phyloP scores from a whole-genome alignment of 2,888 invertebrate species.

The Cordilura impudica region DNA sequence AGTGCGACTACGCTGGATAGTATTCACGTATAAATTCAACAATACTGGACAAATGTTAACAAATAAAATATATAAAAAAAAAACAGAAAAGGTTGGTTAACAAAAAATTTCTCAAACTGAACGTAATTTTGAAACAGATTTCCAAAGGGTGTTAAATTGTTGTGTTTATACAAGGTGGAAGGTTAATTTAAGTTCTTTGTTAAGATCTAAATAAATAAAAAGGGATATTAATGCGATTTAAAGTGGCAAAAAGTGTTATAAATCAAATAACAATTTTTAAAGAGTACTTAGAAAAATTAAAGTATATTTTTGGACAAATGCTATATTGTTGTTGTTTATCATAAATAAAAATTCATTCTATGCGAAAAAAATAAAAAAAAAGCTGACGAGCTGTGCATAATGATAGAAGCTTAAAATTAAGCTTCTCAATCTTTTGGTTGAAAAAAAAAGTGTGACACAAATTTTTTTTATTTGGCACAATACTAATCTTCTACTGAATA shows the following conservation, averaged over 20 bases:
- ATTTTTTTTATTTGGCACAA: too few relatives aligned
- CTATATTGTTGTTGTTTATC: not conserved
- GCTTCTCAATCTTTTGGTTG: too few relatives aligned
- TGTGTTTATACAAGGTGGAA: constrained; percentile 5
- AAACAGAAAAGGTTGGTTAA: not conserved
- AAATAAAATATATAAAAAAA: not conserved
- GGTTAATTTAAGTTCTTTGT: not conserved
- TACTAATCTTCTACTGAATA: too few relatives aligned
- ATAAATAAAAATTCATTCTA: too few relatives aligned
- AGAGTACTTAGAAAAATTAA: not conserved
- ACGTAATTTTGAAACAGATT: not conserved
- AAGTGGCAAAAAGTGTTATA: not conserved
- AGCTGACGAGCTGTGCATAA: too few relatives aligned
- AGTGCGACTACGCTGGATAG: too few relatives aligned
- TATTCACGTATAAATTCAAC: not conserved
- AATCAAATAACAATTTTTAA: not conserved
- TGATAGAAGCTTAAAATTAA: too few relatives aligned
- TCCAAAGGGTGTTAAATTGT: not conserved
- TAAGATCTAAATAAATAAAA: constrained; percentile 9
- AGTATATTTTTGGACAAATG: not conserved
- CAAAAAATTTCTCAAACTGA: not conserved
- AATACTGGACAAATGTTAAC: not conserved
- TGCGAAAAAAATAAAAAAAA: too few relatives aligned
- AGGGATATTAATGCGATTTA: not conserved
- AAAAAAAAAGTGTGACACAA: too few relatives aligned